These are phyloP conservation scores for Sciaenops ocellatus DNA, from an alignment of 2,797 vertebrate species.

Conservation along the genomic window DNA sequence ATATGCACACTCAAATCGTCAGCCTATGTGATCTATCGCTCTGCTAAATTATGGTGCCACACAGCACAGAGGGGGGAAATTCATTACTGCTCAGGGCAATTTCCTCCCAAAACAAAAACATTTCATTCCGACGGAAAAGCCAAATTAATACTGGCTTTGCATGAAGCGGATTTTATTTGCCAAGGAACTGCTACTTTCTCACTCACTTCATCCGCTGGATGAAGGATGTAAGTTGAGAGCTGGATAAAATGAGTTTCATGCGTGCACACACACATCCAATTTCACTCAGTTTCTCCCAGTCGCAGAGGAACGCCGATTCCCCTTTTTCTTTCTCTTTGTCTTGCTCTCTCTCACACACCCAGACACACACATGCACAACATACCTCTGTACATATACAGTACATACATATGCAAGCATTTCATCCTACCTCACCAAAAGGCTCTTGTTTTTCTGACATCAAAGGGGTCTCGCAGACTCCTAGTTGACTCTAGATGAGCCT, in stretches of 20 bases:
- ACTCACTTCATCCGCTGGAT: conserved; percentile 78
- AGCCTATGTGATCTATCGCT: conserved; percentile 87
- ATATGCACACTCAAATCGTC: conserved; percentile 86
- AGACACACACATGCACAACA: conserved; percentile 39
- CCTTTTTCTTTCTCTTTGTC: conserved; percentile 64
- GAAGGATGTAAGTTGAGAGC: conserved; percentile 79
- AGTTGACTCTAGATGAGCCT: conserved; percentile 79
- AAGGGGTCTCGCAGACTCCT: conserved; percentile 73
- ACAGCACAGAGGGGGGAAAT: conserved; percentile 80
- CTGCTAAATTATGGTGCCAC: conserved; percentile 87
- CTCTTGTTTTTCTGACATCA: conserved; percentile 80
- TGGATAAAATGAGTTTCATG: conserved; percentile 82
- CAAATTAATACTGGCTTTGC: conserved; percentile 88
- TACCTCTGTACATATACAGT: conserved; percentile 53
- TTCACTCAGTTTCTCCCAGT: conserved; percentile 57
- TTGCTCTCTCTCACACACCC: conserved; percentile 28
- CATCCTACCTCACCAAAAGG: conserved; percentile 65
- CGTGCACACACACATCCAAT: conserved; percentile 74
- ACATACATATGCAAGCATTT: conserved; percentile 66
- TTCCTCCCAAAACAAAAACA: conserved; percentile 90
- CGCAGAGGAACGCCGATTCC: conserved; percentile 53
- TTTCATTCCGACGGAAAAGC: conserved; percentile 86
- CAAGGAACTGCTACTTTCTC: conserved; percentile 83
- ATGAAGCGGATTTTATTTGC: conserved; percentile 87
- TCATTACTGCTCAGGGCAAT: conserved; percentile 88